Evolutionary conservation across 2,797 vertebrate species (phyloP).

Genomic region (Sciurus carolinensis): DNA sequence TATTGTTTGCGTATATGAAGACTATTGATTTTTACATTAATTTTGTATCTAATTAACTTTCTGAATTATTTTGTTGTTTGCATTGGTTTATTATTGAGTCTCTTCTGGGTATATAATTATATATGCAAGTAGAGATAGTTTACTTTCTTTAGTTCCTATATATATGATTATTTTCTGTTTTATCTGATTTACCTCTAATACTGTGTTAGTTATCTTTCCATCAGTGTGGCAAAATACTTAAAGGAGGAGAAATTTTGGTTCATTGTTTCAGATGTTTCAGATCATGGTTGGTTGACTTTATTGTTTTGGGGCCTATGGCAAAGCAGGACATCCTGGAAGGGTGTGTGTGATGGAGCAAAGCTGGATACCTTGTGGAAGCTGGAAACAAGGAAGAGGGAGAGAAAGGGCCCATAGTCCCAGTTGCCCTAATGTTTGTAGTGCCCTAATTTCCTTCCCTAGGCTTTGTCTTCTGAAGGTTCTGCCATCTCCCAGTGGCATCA

Average conservation of each 20-base stretch:
- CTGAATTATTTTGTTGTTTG: neutral
- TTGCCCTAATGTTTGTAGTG: neutral
- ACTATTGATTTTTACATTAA: neutral
- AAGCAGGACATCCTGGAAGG: neutral
- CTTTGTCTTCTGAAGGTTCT: neutral
- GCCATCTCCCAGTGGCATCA: neutral
- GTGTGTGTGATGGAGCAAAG: neutral
- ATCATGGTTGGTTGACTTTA: neutral
- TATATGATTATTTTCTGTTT: slow-evolving; percentile 21
- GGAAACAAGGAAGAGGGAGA: neutral
- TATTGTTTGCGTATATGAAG: slow-evolving; percentile 22
- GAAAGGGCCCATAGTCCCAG: neutral
- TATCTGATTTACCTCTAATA: neutral
- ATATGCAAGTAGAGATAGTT: neutral
- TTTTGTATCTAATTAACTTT: neutral
- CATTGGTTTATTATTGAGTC: neutral
- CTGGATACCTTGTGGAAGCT: too few species aligned
- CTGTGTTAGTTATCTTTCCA: neutral
- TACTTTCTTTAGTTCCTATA: neutral
- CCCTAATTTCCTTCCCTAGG: neutral
- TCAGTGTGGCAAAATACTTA: neutral
- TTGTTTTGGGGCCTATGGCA: neutral
- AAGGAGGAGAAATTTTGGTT: neutral
- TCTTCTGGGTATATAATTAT: neutral
- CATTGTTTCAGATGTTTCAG: too few species aligned